These are phyloP conservation scores for Orientallactaga bullata DNA, from an alignment of 2,113 vertebrate genomes.

Conservation along the genomic window DNA sequence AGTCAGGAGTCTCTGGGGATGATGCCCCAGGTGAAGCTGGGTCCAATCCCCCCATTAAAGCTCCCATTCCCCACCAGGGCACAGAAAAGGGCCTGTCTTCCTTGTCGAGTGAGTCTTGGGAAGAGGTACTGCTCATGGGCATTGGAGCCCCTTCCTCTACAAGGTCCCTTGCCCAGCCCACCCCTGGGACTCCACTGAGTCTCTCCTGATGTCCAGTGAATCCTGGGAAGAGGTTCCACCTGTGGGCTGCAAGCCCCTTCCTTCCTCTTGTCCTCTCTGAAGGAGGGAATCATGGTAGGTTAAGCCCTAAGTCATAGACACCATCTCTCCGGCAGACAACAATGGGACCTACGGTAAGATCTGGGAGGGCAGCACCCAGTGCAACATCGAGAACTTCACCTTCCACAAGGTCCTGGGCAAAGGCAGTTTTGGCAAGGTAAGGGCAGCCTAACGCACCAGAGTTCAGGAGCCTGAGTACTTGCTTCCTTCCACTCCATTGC, in stretches of 20 bases:
- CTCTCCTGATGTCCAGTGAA: not conserved
- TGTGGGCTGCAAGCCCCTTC: not conserved
- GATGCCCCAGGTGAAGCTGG: slow-evolving; percentile 85
- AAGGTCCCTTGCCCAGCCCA: not conserved
- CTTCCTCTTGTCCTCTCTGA: not conserved
- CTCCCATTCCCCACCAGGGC: not conserved
- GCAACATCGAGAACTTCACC: slow-evolving; percentile 92
- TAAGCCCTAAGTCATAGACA: not conserved
- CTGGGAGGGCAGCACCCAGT: slow-evolving; percentile 91
- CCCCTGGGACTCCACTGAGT: not conserved
- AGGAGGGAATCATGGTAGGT: too few species aligned
- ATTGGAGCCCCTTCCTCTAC: not conserved
- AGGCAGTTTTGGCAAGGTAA: slow-evolving; percentile 99
- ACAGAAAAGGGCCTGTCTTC: not conserved
- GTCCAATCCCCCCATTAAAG: not conserved
- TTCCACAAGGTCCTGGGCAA: slow-evolving; percentile 98
- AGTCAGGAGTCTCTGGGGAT: slow-evolving; percentile 81
- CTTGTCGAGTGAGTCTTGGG: not conserved
- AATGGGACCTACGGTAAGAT: slow-evolving; percentile 89
- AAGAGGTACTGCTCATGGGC: not conserved
- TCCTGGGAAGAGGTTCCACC: not conserved
- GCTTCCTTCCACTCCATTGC: not conserved
- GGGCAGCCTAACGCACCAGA: not conserved
- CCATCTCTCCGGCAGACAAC: slow-evolving; percentile 68
- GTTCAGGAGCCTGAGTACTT: not conserved